phyloP scores from a whole-genome alignment of 2,888 invertebrate species.

The Pterostichus madidus region DNA sequence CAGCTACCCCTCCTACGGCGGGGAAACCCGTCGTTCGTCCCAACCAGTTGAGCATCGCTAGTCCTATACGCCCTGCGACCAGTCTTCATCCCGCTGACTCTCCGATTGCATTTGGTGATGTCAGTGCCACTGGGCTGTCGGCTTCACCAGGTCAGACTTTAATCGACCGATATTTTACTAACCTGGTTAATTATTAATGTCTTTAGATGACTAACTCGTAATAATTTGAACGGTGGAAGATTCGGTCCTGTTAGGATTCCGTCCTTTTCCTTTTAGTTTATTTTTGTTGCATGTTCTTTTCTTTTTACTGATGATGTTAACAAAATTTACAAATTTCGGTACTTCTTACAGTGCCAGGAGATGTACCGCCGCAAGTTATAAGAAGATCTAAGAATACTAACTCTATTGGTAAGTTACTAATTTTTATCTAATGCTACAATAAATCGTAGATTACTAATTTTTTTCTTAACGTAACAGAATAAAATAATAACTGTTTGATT shows the following conservation, averaged over 20 bases:
- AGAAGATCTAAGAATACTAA: constrained; percentile 76
- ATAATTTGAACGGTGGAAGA: constrained; percentile 22
- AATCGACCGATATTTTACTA: constrained; percentile 35
- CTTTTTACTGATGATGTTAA: constrained; percentile 17
- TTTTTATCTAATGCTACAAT: constrained; percentile 29
- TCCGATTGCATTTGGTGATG: constrained; percentile 68
- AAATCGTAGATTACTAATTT: constrained; percentile 25
- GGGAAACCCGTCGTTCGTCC: constrained; percentile 72
- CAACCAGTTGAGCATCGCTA: constrained; percentile 74
- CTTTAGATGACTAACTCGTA: constrained; percentile 28
- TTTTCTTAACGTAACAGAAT: constrained; percentile 5
- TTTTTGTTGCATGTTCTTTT: constrained; percentile 44
- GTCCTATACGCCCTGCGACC: constrained; percentile 74
- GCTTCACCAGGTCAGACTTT: constrained; percentile 72
- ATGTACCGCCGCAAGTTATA: constrained; percentile 72
- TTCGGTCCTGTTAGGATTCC: constrained; percentile 3
- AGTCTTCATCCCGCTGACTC: constrained; percentile 73
- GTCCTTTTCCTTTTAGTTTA: constrained; percentile 1
- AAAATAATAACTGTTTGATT: neutral
- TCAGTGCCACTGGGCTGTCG: constrained; percentile 71
- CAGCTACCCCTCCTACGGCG: constrained; percentile 70
- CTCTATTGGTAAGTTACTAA: constrained; percentile 74
- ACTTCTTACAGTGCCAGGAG: constrained; percentile 67
- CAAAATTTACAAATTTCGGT: constrained; percentile 51
- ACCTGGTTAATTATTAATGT: constrained; percentile 12